Evolutionary conservation across 2,797 vertebrate species (phyloP).

Genomic region (Notolabrus celidotus): DNA sequence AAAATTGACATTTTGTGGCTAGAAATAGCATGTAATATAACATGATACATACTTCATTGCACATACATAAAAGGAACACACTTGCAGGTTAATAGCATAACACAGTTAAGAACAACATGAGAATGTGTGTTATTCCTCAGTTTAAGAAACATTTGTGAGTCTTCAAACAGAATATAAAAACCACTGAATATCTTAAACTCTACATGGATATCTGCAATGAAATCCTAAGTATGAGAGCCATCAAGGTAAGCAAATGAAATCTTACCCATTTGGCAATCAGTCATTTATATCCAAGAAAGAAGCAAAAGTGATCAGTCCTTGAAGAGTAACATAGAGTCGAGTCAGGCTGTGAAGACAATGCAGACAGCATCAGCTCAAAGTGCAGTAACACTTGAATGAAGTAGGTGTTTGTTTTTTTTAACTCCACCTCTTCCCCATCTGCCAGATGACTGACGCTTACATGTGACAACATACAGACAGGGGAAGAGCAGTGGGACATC

Average conservation of each 20-base stretch:
- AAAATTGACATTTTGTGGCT: too few species aligned
- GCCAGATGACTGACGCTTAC: not conserved
- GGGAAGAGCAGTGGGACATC: fast-evolving
- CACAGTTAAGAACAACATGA: not conserved
- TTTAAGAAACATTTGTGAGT: not conserved
- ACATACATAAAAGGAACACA: not conserved
- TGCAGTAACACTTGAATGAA: constrained; percentile 41
- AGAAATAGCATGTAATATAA: not conserved
- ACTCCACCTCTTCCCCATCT: constrained; percentile 58
- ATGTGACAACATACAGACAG: not conserved
- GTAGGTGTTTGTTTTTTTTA: constrained; percentile 7
- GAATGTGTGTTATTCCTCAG: too few species aligned
- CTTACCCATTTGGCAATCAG: constrained; percentile 77
- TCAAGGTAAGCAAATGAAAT: not conserved
- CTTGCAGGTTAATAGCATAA: not conserved
- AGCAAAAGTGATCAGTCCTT: fast-evolving
- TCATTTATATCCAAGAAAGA: constrained; percentile 66
- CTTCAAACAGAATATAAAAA: not conserved
- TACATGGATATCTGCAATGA: not conserved
- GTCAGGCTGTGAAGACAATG: not conserved
- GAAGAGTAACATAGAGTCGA: not conserved
- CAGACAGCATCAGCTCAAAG: not conserved
- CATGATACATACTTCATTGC: not conserved
- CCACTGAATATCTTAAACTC: too few species aligned
- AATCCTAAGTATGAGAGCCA: not conserved